These are phyloP conservation scores for Taxidea taxus DNA, from an alignment of 2,113 vertebrate species.

Conservation along the genomic window DNA sequence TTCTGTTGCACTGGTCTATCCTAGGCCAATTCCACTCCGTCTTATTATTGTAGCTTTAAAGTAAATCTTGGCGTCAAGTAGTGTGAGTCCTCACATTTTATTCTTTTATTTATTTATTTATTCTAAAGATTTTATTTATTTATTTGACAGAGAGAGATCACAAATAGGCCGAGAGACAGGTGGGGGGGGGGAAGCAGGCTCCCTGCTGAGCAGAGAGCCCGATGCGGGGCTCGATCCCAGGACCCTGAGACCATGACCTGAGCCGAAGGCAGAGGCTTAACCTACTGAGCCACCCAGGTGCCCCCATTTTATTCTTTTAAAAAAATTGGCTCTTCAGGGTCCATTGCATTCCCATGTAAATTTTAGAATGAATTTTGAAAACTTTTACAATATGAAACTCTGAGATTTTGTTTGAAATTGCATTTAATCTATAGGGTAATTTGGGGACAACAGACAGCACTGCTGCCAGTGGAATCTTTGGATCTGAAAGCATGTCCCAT, in stretches of 20 bases:
- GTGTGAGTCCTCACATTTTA: neutral
- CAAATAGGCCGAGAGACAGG: too few species aligned
- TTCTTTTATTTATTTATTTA: too few species aligned
- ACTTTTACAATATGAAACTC: neutral
- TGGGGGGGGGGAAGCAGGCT: too few species aligned
- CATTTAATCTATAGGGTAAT: neutral
- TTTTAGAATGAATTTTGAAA: neutral
- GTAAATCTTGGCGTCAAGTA: neutral
- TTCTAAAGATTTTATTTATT: too few species aligned
- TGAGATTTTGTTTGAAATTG: neutral
- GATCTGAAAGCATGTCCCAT: neutral
- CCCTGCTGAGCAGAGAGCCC: too few species aligned
- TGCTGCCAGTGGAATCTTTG: neutral
- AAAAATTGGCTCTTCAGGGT: neutral
- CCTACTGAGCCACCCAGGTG: too few species aligned
- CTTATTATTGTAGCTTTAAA: neutral
- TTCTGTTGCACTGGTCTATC: neutral
- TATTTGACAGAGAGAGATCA: too few species aligned
- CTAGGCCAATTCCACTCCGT: neutral
- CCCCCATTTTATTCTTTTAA: neutral
- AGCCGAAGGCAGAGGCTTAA: too few species aligned
- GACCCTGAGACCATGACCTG: too few species aligned
- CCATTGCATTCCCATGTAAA: neutral
- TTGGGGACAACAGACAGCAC: neutral
- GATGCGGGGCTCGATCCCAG: too few species aligned